Conservation (phyloP, 2,888 invertebrate species). For the Patella pellucida region DNA sequence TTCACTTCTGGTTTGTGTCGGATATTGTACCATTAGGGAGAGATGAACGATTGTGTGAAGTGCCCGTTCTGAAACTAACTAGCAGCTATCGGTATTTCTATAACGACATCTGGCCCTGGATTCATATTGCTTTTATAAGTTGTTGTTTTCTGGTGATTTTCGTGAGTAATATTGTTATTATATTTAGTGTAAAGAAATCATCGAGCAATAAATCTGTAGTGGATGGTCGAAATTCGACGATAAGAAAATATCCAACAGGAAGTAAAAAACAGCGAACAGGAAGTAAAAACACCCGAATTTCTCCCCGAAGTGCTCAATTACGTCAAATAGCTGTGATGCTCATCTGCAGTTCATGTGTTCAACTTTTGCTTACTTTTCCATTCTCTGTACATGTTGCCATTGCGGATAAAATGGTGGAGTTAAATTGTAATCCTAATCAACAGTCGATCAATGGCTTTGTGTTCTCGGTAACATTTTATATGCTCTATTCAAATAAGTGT, state of each 20-base stretch:
- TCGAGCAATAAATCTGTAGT: background rate
- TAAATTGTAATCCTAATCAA: constrained; percentile 37
- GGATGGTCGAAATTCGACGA: background rate
- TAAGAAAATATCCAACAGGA: background rate
- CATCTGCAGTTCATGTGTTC: constrained; percentile 48
- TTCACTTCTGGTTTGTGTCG: constrained; percentile 32
- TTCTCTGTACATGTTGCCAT: constrained; percentile 50
- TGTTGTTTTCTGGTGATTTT: constrained; percentile 46
- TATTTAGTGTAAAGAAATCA: constrained; percentile 44
- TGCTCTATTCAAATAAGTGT: constrained; percentile 57
- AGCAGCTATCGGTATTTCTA: constrained; percentile 40
- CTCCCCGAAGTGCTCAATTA: constrained; percentile 11
- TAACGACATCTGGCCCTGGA: constrained; percentile 50
- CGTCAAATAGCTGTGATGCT: constrained; percentile 53
- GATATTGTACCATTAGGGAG: constrained; percentile 23
- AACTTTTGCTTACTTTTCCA: constrained; percentile 52
- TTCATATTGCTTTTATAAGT: constrained; percentile 43
- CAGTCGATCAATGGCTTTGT: constrained; percentile 39
- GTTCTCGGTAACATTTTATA: constrained; percentile 56
- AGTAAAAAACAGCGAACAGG: background rate
- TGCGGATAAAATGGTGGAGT: constrained; percentile 34
- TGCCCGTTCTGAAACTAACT: constrained; percentile 1
- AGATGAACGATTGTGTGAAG: constrained; percentile 33
- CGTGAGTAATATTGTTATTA: constrained; percentile 47
- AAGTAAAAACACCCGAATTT: too few relatives aligned